phyloP scores from a whole-genome alignment of 1,140 invertebrate species.

The Drosophila carrolli region DNA sequence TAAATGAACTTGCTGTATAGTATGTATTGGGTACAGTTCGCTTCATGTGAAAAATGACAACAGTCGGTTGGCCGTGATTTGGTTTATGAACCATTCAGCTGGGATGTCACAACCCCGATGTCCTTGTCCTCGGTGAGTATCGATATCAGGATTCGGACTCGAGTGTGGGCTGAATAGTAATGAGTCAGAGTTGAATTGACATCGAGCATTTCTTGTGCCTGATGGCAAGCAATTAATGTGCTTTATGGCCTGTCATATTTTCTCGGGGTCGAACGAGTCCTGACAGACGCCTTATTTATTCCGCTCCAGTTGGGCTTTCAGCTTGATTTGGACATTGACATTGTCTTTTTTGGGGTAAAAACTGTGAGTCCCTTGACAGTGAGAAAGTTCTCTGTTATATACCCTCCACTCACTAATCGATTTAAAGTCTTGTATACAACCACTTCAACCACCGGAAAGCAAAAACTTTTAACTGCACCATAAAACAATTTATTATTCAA shows the following conservation, averaged over 20 bases:
- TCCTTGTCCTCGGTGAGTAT: constrained; percentile 14
- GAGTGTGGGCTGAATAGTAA: constrained; percentile 74
- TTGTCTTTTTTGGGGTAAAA: constrained; percentile 24
- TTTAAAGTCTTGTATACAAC: constrained; percentile 22
- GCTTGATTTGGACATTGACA: constrained; percentile 55
- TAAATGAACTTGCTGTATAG: constrained; percentile 17
- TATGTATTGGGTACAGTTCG: constrained; percentile 4
- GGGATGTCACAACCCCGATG: constrained; percentile 10
- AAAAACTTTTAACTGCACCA: constrained; percentile 54
- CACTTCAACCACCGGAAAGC: not conserved
- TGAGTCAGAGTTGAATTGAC: constrained; percentile 56
- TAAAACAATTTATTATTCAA: constrained; percentile 74
- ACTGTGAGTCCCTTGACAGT: not conserved
- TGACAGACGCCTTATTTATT: constrained; percentile 31
- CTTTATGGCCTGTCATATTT: constrained; percentile 73
- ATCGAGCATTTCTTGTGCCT: constrained; percentile 28
- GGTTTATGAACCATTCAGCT: constrained; percentile 49
- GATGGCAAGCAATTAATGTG: constrained; percentile 71
- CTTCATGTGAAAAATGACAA: constrained; percentile 75
- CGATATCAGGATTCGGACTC: constrained; percentile 18
- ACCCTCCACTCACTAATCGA: constrained; percentile 31
- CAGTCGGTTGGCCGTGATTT: constrained; percentile 65
- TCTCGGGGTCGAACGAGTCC: constrained; percentile 10
- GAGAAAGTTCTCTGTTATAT: constrained; percentile 23
- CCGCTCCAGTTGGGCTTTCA: constrained; percentile 17